Evolutionary conservation across 1,140 invertebrate species (phyloP), one percentile per base, ranked within the genome.

Genomic region (Geopemphigus sp.): DNA sequence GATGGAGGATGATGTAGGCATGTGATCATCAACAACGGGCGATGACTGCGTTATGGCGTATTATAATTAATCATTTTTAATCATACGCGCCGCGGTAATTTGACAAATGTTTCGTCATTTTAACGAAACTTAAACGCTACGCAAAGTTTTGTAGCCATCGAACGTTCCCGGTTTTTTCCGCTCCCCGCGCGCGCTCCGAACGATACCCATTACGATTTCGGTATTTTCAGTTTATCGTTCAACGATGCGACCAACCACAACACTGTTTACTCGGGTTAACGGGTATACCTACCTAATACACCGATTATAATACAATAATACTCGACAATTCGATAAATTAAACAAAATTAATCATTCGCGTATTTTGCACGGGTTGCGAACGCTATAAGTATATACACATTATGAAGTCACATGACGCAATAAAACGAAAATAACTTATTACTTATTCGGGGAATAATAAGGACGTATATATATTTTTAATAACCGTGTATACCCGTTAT

Each of bases 1-100:
- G 12, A 66, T 66, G 39, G 19, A 66, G n/a, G 32, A 66, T 64
- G 61, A 66, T 66, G 64, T 45, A 39, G 63, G 63, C 45, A 68
- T 68, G 66, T 15, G 39, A 22, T 68, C 45, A 15, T 68, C 15
- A 24, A 68, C 66, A 26, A 50, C 22, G n/a, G n/a, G 11, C 5
- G 22, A 68, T 68, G 22, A 24, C n/a, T 50, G 66, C 50, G 66
- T 68, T 68, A 50, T 50, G 11, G 47, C 14, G 14, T 50, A 11
- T 24, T 59, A 59, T 24, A 68, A 50, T 68, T 50, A 50, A 68
- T 68, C 66, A 22, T 50, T 47, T 68, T 50, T 68, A 68, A 68
- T 68, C 66, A 47, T 68, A 47, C 14, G 22, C 10, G 22, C 14
- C 12, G 6, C n/a, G 24, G 14, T 68, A 68, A 68, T 68, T 68